A percentile compares a stretch with the other conserved stretches of the same genome.
Conservation (phyloP, 2,113 vertebrate genomes). For the Oreocharis arfaki region DNA sequence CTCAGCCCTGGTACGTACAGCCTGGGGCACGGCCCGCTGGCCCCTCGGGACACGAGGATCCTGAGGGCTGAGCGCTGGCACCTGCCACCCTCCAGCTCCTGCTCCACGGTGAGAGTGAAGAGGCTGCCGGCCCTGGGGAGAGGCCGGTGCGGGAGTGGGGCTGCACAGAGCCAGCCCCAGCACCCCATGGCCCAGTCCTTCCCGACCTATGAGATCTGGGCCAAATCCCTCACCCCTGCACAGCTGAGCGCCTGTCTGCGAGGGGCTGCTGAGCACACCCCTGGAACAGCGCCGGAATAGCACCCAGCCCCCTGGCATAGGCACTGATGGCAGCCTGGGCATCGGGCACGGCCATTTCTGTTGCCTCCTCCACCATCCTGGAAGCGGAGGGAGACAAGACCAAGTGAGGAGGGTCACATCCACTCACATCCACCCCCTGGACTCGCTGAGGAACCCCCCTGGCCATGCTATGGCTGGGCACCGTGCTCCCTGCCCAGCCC, state of each 20-base stretch:
- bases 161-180: not conserved
- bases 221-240: not conserved
- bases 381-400: not conserved
- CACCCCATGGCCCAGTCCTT: not conserved
- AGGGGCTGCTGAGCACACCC: not conserved
- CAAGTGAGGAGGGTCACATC: not conserved
- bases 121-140: slow-evolving; percentile 60
- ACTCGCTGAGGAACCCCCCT: not conserved
- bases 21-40: slow-evolving; percentile 41
- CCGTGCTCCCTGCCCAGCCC: not conserved
- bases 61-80: slow-evolving; percentile 61
- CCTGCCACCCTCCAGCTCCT: slow-evolving; percentile 20
- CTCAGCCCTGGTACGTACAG: not conserved
- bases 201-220: fast-evolving
- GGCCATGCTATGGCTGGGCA: not conserved
- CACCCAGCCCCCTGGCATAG: slow-evolving; percentile 2
- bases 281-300: not conserved
- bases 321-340: slow-evolving; percentile 28
- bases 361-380: slow-evolving; percentile 25
- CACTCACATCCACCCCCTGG: not conserved
- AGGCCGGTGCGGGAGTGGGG: fast-evolving
- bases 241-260: fast-evolving
- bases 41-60: slow-evolving; percentile 68
- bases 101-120: slow-evolving; percentile 72
- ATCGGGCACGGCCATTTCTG: not conserved